A percentile compares a stretch with the other conserved stretches of the same genome.
These are phyloP conservation scores for Catostomus latipinnis DNA, from an alignment of 2,797 vertebrate genomes.

Conservation along the genomic window DNA sequence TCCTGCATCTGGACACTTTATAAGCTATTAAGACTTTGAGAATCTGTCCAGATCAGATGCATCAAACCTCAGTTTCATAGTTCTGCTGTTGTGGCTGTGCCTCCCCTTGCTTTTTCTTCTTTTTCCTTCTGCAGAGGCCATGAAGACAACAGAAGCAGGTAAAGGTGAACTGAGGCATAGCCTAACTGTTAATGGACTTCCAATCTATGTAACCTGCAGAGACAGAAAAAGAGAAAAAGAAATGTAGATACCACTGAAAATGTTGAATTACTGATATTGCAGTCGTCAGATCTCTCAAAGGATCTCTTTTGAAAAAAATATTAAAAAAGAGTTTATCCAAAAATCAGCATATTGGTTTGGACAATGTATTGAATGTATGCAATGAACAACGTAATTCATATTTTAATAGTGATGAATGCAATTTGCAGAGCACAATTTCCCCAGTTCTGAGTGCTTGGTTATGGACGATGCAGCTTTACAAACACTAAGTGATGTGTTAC, in stretches of 20 bases:
- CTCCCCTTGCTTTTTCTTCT: constrained; percentile 76
- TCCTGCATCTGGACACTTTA: constrained; percentile 21
- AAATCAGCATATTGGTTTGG: too few relatives aligned
- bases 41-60: constrained; percentile 33
- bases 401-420: too few relatives aligned
- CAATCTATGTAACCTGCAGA: constrained; percentile 65
- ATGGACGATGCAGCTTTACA: too few relatives aligned
- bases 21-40: constrained; percentile 22
- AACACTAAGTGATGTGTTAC: too few relatives aligned
- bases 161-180: constrained; percentile 94
- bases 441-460: too few relatives aligned
- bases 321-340: too few relatives aligned
- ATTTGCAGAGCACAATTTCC: too few relatives aligned
- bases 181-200: constrained; percentile 65
- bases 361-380: too few relatives aligned
- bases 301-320: neutral
- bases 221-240: constrained; percentile 27
- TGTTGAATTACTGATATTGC: constrained; percentile 25
- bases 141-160: constrained; percentile 95
- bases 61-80: constrained; percentile 83
- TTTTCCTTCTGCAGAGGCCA: constrained; percentile 84
- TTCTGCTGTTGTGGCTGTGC: constrained; percentile 56
- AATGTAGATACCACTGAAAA: constrained; percentile 36
- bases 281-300: neutral
- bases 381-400: too few relatives aligned